Conservation (phyloP, 2,888 invertebrate species). For the Drosophila mimica region DNA sequence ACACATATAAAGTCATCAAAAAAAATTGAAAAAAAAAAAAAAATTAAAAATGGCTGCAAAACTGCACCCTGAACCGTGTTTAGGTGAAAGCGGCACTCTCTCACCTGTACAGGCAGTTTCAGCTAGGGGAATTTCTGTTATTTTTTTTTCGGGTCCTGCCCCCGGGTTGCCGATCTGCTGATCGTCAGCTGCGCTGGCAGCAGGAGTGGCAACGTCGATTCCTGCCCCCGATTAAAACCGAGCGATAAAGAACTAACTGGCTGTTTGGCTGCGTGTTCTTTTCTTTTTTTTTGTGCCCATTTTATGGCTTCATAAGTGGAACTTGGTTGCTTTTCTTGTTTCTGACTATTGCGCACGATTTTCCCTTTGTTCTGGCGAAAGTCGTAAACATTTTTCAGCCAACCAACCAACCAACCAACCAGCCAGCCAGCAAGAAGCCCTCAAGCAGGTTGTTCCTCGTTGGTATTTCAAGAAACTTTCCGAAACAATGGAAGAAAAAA, state of each 20-base stretch:
- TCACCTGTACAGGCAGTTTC: constrained; percentile 46
- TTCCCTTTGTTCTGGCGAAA: constrained; percentile 78
- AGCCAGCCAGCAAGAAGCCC: constrained; percentile 38
- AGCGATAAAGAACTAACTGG: constrained; percentile 47
- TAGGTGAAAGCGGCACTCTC: constrained; percentile 66
- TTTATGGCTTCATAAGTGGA: constrained; percentile 81
- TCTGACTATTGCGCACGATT: constrained; percentile 59
- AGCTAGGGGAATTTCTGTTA: neutral
- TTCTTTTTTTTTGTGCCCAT: constrained; percentile 30
- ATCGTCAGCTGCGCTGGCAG: constrained; percentile 56
- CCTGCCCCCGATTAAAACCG: constrained; percentile 57
- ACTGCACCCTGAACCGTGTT: constrained; percentile 7
- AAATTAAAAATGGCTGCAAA: constrained; percentile 63
- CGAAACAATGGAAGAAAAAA: constrained; percentile 38
- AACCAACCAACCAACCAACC: neutral
- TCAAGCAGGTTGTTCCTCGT: constrained; percentile 32
- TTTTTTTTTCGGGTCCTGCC: constrained; percentile 39
- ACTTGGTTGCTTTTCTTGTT: constrained; percentile 68
- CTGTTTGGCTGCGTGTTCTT: constrained; percentile 45
- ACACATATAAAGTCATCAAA: constrained; percentile 74
- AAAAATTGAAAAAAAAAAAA: neutral
- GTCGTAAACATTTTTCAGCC: constrained; percentile 70
- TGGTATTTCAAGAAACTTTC: constrained; percentile 10
- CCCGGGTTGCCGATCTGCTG: constrained; percentile 36
- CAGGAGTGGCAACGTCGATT: constrained; percentile 41